phyloP scores from a whole-genome alignment of 2,888 invertebrate species.

The Acronicta aceris region DNA sequence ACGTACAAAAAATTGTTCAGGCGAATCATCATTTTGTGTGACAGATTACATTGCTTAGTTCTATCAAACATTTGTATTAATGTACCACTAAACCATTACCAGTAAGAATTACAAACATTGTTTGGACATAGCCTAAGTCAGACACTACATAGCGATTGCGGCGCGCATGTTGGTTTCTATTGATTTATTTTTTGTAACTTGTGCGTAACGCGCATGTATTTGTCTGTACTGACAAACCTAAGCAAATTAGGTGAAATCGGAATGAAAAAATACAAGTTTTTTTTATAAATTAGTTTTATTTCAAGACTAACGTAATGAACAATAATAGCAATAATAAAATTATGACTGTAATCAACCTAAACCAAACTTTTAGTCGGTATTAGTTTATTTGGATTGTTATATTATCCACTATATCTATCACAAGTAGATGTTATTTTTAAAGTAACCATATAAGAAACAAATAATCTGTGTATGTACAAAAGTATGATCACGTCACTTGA shows the following conservation, averaged over 20 bases:
- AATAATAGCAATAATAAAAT: conserved; percentile 80
- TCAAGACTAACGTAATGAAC: conserved; percentile 85
- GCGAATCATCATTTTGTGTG: conserved; percentile 83
- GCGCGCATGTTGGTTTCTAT: conserved; percentile 81
- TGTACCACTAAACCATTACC: conserved; percentile 67
- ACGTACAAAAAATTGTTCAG: conserved; percentile 85
- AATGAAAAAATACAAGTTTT: conserved; percentile 43
- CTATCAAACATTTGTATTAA: conserved; percentile 82
- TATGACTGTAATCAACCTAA: conserved; percentile 86
- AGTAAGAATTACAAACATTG: conserved; percentile 72
- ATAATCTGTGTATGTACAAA: conserved; percentile 71
- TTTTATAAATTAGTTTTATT: conserved; percentile 88
- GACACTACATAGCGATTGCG: conserved; percentile 35
- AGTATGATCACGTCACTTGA: conserved; percentile 55
- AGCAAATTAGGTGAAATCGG: conserved; percentile 1
- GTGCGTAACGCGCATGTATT: conserved; percentile 73
- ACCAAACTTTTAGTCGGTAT: conserved; percentile 88
- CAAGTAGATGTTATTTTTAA: conserved; percentile 74
- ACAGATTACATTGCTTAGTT: conserved; percentile 80
- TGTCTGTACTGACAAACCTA: conserved; percentile 22
- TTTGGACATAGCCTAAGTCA: conserved; percentile 66
- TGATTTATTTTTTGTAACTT: conserved; percentile 70
- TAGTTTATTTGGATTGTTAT: conserved; percentile 86
- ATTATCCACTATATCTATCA: conserved; percentile 79
- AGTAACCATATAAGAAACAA: conserved; percentile 62